These are phyloP conservation scores for Acromyrmex echinatior DNA, from an alignment of 1,140 invertebrate species.

Conservation along the genomic window DNA sequence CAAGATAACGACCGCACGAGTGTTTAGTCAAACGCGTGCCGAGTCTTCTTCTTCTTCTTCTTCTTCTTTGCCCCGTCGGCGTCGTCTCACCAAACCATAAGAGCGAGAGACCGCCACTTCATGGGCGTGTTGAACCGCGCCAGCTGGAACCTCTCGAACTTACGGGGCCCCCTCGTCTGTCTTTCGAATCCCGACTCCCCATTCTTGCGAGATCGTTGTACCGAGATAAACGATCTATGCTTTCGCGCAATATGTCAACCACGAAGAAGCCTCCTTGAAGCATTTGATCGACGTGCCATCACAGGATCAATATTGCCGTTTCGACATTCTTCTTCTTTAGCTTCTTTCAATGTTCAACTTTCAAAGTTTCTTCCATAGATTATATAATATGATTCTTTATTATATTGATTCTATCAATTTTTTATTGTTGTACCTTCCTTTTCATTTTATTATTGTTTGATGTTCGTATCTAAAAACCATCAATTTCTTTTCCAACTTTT, in stretches of 20 bases:
- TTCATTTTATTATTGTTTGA: background rate
- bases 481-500: background rate
- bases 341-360: background rate
- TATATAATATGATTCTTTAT: background rate
- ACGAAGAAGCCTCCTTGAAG: slow-evolving; percentile 43
- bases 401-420: background rate
- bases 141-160: slow-evolving; percentile 66
- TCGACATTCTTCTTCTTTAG: background rate
- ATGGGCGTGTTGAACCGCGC: slow-evolving; percentile 72
- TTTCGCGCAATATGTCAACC: slow-evolving; percentile 59
- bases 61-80: slow-evolving; percentile 4
- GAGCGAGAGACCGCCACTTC: slow-evolving; percentile 43
- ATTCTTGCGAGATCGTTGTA: slow-evolving; percentile 61
- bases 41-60: slow-evolving; percentile 47
- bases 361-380: slow-evolving; percentile 3
- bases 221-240: slow-evolving; percentile 61
- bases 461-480: background rate
- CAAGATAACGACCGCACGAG: slow-evolving; percentile 81
- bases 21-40: slow-evolving; percentile 66
- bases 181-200: slow-evolving; percentile 24
- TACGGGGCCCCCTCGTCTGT: slow-evolving; percentile 2
- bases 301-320: background rate
- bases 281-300: slow-evolving; percentile 33
- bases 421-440: background rate
- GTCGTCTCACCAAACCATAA: slow-evolving; percentile 32